phyloP scores from a whole-genome alignment of 2,113 vertebrate genomes.

The Toxostoma redivivum region DNA sequence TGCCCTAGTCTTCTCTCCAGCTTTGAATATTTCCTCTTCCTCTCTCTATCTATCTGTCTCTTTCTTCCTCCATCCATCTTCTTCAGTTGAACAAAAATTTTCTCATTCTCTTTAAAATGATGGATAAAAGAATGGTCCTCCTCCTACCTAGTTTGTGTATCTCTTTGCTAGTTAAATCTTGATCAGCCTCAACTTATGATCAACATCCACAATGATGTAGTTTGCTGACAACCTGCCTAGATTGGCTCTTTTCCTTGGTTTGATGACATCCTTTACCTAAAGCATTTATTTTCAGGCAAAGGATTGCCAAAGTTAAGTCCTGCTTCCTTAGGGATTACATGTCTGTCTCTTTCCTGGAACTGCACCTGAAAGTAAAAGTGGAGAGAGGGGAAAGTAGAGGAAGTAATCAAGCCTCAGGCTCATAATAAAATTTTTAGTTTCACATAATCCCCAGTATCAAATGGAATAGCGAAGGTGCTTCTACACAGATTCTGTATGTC shows the following conservation, averaged over 20 bases:
- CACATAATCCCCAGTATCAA: not conserved
- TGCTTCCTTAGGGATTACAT: not conserved
- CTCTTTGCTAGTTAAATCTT: not conserved
- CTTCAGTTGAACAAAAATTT: not conserved
- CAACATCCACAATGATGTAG: fast-evolving
- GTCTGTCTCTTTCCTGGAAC: not conserved
- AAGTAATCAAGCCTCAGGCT: not conserved
- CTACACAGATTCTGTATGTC: not conserved
- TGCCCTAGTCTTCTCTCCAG: not conserved
- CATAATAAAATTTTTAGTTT: not conserved
- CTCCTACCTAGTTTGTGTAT: not conserved
- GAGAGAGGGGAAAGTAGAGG: not conserved
- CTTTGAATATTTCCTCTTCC: not conserved
- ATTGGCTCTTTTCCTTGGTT: not conserved
- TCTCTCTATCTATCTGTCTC: not conserved
- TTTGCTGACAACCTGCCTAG: not conserved
- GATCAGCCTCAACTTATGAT: not conserved
- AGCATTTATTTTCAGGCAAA: not conserved
- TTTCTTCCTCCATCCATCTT: not conserved
- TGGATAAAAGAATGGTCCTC: not conserved
- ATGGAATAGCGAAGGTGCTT: not conserved
- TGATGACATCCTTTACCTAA: not conserved
- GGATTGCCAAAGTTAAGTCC: not conserved
- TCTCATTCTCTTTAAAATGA: not conserved
- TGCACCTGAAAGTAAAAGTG: not conserved